phyloP scores from a whole-genome alignment of 2,888 invertebrate species.

The Tyria jacobaeae region DNA sequence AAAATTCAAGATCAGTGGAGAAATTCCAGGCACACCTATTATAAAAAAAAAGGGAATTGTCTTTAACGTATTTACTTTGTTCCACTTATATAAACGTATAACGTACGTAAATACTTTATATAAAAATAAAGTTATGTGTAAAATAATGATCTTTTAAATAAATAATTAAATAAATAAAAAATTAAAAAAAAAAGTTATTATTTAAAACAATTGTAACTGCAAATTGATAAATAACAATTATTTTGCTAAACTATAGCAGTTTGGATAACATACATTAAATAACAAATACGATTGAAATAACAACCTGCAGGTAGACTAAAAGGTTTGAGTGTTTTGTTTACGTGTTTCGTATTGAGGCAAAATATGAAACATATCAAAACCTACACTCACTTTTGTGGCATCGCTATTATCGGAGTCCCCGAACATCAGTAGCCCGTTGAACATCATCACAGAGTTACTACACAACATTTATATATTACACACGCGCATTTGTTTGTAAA shows the following conservation, averaged over 20 bases:
- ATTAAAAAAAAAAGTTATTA: no score
- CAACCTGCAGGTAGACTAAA: no score
- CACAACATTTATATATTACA: conserved; percentile 30
- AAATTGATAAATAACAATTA: no score
- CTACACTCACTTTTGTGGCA: conserved; percentile 71
- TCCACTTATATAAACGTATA: no score
- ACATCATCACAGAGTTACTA: conserved; percentile 69
- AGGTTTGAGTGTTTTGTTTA: background rate
- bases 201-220: no score
- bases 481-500: conserved; percentile 41
- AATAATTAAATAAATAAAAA: no score
- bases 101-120: no score
- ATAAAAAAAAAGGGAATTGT: no score
- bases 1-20: background rate
- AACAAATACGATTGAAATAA: no score
- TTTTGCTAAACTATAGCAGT: background rate
- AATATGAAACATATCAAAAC: background rate
- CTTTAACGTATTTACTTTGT: no score
- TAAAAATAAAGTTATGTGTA: no score
- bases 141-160: no score
- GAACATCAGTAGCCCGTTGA: conserved; percentile 75
- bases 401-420: conserved; percentile 80
- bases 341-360: background rate
- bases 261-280: background rate
- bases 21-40: background rate